phyloP scores from a whole-genome alignment of 64 coral and sea anemone genomes.

The Montipora sp. region DNA sequence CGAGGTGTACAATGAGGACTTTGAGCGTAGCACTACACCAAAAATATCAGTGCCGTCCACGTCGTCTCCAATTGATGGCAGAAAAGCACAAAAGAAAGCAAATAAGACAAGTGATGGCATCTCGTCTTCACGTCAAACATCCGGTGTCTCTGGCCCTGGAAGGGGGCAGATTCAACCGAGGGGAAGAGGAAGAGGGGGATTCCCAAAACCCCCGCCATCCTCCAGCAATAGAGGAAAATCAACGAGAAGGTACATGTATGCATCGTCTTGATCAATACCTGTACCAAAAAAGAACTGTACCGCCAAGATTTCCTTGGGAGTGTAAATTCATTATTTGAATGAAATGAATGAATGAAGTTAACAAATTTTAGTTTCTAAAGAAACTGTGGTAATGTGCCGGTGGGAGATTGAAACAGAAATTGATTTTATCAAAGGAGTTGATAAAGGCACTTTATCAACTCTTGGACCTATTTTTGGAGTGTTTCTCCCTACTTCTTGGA shows the following conservation, averaged over 20 bases:
- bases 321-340: too few species aligned
- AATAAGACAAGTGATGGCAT: not conserved
- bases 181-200: conserved; percentile 52
- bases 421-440: too few species aligned
- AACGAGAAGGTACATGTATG: not conserved
- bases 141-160: not conserved
- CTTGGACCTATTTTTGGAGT: too few species aligned
- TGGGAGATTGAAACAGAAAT: too few species aligned
- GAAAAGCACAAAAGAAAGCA: not conserved
- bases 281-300: too few species aligned
- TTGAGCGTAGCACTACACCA: not conserved
- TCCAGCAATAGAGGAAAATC: conserved; percentile 1
- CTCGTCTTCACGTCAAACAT: not conserved
- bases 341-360: too few species aligned
- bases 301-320: too few species aligned
- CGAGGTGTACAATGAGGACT: not conserved
- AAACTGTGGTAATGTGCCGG: too few species aligned
- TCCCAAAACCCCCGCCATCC: conserved; percentile 29
- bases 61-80: not conserved
- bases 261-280: not conserved
- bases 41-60: not conserved
- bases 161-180: conserved; percentile 31
- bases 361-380: too few species aligned
- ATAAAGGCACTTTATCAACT: too few species aligned
- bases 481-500: too few species aligned